phyloP scores from a whole-genome alignment of 2,888 invertebrate genomes.

The Hydrotaea cyrtoneurina region DNA sequence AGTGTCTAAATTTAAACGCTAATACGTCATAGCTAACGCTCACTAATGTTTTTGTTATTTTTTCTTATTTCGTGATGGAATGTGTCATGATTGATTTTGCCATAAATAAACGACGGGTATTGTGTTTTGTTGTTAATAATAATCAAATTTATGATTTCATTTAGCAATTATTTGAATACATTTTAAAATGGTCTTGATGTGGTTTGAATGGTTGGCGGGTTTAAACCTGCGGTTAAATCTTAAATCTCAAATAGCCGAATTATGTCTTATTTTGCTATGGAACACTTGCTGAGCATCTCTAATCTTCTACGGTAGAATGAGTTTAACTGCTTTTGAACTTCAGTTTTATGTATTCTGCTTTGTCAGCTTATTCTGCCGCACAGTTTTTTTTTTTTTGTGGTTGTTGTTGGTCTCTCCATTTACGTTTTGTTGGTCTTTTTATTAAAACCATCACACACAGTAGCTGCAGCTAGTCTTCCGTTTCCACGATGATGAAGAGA shows the following conservation, averaged over 20 bases:
- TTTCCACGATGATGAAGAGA: neutral
- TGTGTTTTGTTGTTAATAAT: neutral
- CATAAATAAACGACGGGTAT: neutral
- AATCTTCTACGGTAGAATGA: slow-evolving; percentile 1
- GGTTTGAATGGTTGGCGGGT: neutral
- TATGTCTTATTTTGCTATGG: slow-evolving; percentile 5
- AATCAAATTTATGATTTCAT: neutral
- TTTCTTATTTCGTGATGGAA: neutral
- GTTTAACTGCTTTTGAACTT: neutral
- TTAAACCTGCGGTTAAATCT: neutral
- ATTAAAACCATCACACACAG: neutral
- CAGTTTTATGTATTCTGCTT: neutral
- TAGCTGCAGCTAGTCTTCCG: slow-evolving; percentile 13
- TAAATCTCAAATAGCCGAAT: neutral
- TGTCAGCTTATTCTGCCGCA: neutral
- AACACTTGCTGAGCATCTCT: slow-evolving; percentile 1
- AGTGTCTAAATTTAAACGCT: no score
- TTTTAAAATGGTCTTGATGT: neutral
- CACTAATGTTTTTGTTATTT: no score
- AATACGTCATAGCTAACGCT: no score
- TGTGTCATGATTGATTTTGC: neutral
- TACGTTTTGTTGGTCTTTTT: neutral
- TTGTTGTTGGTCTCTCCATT: neutral
- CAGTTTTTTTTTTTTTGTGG: neutral
- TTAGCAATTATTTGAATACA: neutral